Percentiles rank a stretch among this genome's conserved stretches.
Evolutionary conservation across 2,113 vertebrate genomes (phyloP).

Genomic region (Charadrius vociferus): DNA sequence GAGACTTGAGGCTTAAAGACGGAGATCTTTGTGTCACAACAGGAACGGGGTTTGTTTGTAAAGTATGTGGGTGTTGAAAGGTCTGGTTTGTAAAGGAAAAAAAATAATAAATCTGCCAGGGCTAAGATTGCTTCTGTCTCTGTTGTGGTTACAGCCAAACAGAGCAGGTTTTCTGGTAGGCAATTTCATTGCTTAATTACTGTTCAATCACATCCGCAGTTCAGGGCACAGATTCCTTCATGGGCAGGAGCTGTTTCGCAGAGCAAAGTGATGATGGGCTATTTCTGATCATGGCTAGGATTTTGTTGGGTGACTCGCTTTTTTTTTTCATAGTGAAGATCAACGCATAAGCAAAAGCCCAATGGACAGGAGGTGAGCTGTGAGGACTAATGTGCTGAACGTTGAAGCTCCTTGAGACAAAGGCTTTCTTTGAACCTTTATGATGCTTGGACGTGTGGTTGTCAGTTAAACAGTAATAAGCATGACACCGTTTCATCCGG

Average conservation of each 20-base stretch:
- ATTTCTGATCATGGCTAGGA: not conserved
- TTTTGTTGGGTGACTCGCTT: not conserved
- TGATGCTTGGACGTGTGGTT: rapidly evolving
- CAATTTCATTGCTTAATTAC: not conserved
- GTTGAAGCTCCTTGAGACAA: not conserved
- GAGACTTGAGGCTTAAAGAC: not conserved
- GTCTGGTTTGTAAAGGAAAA: not conserved
- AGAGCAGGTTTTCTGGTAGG: not conserved
- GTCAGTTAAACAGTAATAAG: not conserved
- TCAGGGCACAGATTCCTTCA: not conserved
- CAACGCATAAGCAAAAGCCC: not conserved
- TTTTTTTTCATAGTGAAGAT: not conserved
- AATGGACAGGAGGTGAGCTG: not conserved
- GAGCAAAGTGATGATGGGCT: not conserved
- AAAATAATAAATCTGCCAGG: not conserved
- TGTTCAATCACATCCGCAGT: not conserved
- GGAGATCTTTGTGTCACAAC: not conserved
- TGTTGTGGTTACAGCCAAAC: constrained; percentile 3
- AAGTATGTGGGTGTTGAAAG: not conserved
- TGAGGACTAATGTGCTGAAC: not conserved
- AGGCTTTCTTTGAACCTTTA: not conserved
- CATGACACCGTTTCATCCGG: not conserved
- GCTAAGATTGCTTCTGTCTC: not conserved
- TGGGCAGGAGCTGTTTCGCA: not conserved
- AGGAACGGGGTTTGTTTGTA: not conserved